Percentiles rank a stretch among this genome's conserved stretches.
Evolutionary conservation across 2,113 vertebrate genomes (phyloP).

Genomic region (Serilophus lunatus): DNA sequence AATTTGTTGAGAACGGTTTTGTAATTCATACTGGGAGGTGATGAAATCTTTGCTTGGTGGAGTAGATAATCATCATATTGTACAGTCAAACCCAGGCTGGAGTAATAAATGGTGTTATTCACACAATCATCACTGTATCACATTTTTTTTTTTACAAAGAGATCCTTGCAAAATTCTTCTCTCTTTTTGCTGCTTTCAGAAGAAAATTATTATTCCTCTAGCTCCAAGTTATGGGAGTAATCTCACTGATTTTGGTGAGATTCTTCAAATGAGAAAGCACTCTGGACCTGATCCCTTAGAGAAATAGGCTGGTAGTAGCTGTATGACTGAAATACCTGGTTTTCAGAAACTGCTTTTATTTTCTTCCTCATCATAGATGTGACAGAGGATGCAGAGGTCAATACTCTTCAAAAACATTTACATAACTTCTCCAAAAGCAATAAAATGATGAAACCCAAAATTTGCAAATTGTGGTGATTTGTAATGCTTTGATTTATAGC

Average conservation of each 20-base stretch:
- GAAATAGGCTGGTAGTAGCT: background rate
- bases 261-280: background rate
- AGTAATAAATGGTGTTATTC: background rate
- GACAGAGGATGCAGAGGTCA: background rate
- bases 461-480: constrained; percentile 52
- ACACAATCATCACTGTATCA: background rate
- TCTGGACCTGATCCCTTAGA: background rate
- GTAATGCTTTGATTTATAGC: constrained; percentile 60
- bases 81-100: background rate
- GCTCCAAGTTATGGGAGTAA: background rate
- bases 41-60: constrained; percentile 20
- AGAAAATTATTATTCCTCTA: background rate
- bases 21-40: constrained; percentile 11
- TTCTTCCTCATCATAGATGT: background rate
- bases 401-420: background rate
- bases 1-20: constrained; percentile 46
- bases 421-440: constrained; percentile 6
- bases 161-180: background rate
- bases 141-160: background rate
- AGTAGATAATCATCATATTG: background rate
- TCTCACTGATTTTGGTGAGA: background rate
- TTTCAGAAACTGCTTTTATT: background rate
- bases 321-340: background rate
- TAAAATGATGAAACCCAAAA: constrained; percentile 49
- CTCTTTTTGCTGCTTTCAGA: background rate